Evolutionary conservation across 2,888 invertebrate species (phyloP).

Genomic region (Cheilosia soror): DNA sequence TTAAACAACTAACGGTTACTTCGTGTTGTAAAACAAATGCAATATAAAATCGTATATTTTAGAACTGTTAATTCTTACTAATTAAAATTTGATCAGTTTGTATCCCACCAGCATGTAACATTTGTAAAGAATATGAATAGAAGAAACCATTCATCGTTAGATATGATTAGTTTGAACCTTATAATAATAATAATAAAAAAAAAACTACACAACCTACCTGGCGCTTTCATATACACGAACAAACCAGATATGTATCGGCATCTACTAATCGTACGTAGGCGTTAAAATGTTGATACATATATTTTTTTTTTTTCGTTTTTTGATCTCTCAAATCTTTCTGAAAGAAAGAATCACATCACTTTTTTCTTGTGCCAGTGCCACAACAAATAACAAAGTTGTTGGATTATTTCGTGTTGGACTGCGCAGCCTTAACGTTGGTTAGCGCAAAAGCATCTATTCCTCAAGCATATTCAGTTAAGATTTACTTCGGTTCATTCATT

Average conservation of each 20-base stretch:
- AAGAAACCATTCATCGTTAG: conserved; percentile 23
- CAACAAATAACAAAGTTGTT: conserved; percentile 70
- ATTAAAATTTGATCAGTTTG: not conserved
- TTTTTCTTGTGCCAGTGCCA: conserved; percentile 64
- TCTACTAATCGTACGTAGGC: conserved; percentile 71
- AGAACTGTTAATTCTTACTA: not conserved
- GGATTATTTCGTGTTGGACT: conserved; percentile 72
- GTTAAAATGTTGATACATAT: conserved; percentile 73
- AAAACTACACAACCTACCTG: conserved; percentile 61
- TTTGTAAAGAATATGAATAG: conserved; percentile 19
- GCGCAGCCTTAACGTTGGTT: conserved; percentile 62
- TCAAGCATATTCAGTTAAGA: conserved; percentile 67
- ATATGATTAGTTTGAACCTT: conserved; percentile 14
- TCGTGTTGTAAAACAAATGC: not conserved
- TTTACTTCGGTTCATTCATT: conserved; percentile 57
- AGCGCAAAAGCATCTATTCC: conserved; percentile 62
- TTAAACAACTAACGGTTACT: not conserved
- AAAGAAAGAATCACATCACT: conserved; percentile 71
- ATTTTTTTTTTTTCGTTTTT: conserved; percentile 39
- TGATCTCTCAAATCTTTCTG: conserved; percentile 64
- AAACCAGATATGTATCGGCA: conserved; percentile 62
- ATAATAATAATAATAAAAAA: conserved; percentile 36
- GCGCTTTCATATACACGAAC: conserved; percentile 66
- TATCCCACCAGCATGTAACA: not conserved
- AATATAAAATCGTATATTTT: not conserved